A percentile compares a stretch with the other conserved stretches of the same genome.
phyloP scores from a whole-genome alignment of 2,888 invertebrate species.

The Tromatobia lineatoria region DNA sequence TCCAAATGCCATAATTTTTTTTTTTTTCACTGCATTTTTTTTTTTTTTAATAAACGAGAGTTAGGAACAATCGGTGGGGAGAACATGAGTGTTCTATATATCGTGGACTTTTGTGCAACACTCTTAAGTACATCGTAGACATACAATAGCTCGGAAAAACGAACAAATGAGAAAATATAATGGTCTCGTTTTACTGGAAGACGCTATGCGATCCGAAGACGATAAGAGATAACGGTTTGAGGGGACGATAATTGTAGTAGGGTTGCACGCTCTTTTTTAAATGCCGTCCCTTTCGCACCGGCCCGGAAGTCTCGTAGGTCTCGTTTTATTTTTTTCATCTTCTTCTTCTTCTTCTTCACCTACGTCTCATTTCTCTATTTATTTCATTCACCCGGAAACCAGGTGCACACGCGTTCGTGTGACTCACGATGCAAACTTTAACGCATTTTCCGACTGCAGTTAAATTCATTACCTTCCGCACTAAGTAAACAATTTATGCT shows the following conservation, averaged over 20 bases:
- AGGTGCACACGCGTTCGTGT: slow-evolving; percentile 18
- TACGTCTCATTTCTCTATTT: not conserved
- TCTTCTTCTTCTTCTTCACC: not conserved
- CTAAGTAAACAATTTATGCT: not conserved
- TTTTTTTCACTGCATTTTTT: not conserved
- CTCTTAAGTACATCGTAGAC: not conserved
- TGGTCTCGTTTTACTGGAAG: slow-evolving; percentile 51
- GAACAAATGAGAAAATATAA: slow-evolving; percentile 40
- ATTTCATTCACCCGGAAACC: slow-evolving; percentile 17
- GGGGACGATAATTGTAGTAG: slow-evolving; percentile 51
- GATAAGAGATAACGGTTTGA: slow-evolving; percentile 57
- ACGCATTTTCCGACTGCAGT: not conserved
- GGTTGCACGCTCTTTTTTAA: slow-evolving; percentile 27
- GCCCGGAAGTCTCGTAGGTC: slow-evolving; percentile 25
- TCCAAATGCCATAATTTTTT: not conserved
- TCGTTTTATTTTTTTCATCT: not conserved
- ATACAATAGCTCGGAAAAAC: slow-evolving; percentile 47
- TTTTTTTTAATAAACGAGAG: not conserved
- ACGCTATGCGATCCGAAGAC: slow-evolving; percentile 40
- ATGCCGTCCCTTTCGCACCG: slow-evolving; percentile 26
- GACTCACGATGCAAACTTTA: slow-evolving; percentile 21
- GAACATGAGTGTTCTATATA: slow-evolving; percentile 4
- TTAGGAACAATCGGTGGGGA: not conserved
- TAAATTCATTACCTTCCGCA: not conserved
- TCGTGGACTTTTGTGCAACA: slow-evolving; percentile 20